Evolutionary conservation across 2,888 invertebrate species (phyloP).

Genomic region (Nephrotoma flavescens): DNA sequence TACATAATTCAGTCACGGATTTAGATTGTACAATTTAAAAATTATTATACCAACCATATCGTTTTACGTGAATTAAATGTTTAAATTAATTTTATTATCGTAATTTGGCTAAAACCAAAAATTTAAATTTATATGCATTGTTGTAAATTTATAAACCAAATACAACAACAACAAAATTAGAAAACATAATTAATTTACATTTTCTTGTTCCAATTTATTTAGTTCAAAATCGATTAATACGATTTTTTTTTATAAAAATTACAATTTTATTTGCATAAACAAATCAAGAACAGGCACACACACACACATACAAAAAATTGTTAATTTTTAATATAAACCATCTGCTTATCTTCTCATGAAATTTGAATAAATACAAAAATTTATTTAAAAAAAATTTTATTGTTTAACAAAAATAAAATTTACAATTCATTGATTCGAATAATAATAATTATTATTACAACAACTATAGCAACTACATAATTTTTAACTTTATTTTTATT

Average conservation of each 20-base stretch:
- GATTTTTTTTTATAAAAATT: neutral
- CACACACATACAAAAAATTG: neutral
- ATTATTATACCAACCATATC: too few relatives aligned
- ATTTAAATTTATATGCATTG: too few relatives aligned
- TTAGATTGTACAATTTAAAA: too few relatives aligned
- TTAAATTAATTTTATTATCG: too few relatives aligned
- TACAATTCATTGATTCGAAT: neutral
- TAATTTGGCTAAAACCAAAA: too few relatives aligned
- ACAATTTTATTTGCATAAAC: neutral
- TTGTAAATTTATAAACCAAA: too few relatives aligned
- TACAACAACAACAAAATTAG: neutral
- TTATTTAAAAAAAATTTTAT: neutral
- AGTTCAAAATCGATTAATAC: neutral
- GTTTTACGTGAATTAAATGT: too few relatives aligned
- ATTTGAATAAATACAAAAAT: neutral
- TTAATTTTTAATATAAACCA: neutral
- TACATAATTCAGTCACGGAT: too few relatives aligned
- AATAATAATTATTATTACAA: neutral
- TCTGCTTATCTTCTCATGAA: neutral
- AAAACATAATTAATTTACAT: neutral
- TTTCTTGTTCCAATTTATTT: neutral
- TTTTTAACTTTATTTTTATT: neutral
- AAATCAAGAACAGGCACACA: neutral
- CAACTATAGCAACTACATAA: neutral
- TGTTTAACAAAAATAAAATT: neutral